These are phyloP conservation scores for Coregonus ussuriensis DNA, from an alignment of 2,797 vertebrate species.

Conservation along the genomic window DNA sequence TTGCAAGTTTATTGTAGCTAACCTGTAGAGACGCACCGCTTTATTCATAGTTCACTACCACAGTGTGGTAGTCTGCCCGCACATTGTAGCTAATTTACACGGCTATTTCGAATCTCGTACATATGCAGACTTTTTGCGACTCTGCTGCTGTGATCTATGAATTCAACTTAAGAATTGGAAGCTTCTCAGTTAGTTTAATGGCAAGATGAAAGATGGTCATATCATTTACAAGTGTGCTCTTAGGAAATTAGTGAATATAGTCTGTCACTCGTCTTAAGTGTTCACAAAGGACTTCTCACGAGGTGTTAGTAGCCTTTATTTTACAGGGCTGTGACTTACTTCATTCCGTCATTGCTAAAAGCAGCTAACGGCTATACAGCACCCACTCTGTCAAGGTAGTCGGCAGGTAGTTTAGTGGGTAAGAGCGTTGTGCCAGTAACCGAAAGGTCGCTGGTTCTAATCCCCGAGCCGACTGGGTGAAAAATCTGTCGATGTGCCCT, in stretches of 20 bases:
- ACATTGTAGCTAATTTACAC: background rate
- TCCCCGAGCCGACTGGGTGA: too few species aligned
- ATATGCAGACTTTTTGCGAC: background rate
- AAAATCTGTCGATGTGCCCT: too few species aligned
- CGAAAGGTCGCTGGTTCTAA: too few species aligned
- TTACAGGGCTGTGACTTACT: too few species aligned
- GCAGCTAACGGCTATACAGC: too few species aligned
- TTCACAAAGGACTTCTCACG: background rate
- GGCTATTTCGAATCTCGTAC: background rate
- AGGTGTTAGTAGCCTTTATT: background rate
- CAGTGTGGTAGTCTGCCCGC: background rate
- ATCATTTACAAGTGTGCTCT: background rate
- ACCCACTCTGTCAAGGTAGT: background rate
- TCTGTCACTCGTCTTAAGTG: background rate
- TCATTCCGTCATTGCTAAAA: too few species aligned
- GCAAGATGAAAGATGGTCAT: too few species aligned
- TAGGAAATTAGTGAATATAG: background rate
- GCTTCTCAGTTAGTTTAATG: background rate
- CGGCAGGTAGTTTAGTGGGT: too few species aligned
- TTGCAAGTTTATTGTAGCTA: constrained; percentile 38
- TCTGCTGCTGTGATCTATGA: background rate
- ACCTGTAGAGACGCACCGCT: background rate
- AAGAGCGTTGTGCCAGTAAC: too few species aligned
- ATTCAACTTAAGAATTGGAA: background rate
- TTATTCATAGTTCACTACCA: background rate